Percentiles rank a stretch among this genome's conserved stretches.
These are phyloP conservation scores for Melanotus villosus DNA, from an alignment of 2,888 invertebrate genomes.

Conservation along the genomic window DNA sequence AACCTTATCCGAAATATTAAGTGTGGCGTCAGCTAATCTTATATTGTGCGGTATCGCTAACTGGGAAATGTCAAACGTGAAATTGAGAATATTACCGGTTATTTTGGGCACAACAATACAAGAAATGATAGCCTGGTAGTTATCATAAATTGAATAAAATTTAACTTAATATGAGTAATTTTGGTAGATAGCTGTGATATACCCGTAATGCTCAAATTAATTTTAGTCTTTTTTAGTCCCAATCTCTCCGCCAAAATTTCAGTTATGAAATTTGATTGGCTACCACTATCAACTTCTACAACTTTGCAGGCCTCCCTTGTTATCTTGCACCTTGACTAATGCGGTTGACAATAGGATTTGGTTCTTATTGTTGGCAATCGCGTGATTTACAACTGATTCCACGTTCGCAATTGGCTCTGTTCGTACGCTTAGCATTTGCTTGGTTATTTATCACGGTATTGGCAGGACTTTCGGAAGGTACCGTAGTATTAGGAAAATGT, in stretches of 20 bases:
- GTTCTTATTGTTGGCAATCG: too few species aligned
- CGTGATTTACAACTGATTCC: too few species aligned
- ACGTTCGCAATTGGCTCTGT: too few species aligned
- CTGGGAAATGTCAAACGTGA: background rate
- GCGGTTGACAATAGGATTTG: too few species aligned
- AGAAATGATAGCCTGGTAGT: conserved; percentile 26
- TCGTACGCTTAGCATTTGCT: background rate
- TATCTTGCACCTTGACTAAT: too few species aligned
- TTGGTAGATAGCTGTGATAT: conserved; percentile 3
- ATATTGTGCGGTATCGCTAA: conserved; percentile 24
- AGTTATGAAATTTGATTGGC: too few species aligned
- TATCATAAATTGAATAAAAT: conserved; percentile 15
- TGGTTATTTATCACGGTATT: background rate
- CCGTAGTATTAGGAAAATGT: conserved; percentile 17
- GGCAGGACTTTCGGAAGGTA: too few species aligned
- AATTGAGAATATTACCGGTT: conserved; percentile 27
- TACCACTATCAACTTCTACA: too few species aligned
- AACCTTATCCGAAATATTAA: conserved; percentile 9
- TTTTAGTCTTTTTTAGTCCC: conserved; percentile 9
- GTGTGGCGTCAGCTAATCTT: conserved; percentile 32
- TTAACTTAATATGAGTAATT: conserved; percentile 16
- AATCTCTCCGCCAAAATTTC: conserved; percentile 12
- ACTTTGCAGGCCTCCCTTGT: too few species aligned
- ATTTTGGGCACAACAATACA: conserved; percentile 37
- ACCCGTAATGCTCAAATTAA: conserved; percentile 34